These are phyloP conservation scores for Ormyrus nitidulus DNA, from an alignment of 2,888 invertebrate genomes.

Conservation along the genomic window DNA sequence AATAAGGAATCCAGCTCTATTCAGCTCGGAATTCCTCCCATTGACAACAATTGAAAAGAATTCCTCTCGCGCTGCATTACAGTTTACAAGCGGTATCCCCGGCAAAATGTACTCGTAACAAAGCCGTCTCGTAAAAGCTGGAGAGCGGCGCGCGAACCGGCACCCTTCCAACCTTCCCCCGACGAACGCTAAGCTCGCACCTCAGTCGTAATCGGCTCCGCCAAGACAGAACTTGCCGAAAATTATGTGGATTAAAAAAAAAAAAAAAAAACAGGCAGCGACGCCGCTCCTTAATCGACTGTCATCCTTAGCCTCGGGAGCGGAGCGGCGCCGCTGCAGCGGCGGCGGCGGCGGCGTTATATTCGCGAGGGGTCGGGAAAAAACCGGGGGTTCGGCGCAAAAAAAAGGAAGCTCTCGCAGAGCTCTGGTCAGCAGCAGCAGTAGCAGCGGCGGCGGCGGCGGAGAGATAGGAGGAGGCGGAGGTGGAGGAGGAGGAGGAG, in stretches of 20 bases:
- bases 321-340: conserved; percentile 33
- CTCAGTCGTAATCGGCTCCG: too few species aligned
- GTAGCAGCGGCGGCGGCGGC: conserved; percentile 14
- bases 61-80: too few species aligned
- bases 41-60: too few species aligned
- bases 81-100: too few species aligned
- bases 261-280: background rate
- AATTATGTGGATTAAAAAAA: background rate
- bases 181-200: too few species aligned
- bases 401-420: conserved; percentile 42
- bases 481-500: conserved; percentile 44
- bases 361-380: background rate
- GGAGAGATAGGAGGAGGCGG: background rate
- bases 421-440: conserved; percentile 50
- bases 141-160: background rate
- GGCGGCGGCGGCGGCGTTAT: background rate
- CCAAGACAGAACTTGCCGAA: background rate
- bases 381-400: background rate
- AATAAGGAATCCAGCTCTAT: too few species aligned
- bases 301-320: conserved; percentile 40
- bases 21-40: too few species aligned
- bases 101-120: too few species aligned
- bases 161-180: too few species aligned
- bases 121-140: too few species aligned
- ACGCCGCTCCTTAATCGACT: conserved; percentile 45